These are phyloP conservation scores for Melieria crassipennis DNA, from an alignment of 2,888 invertebrate genomes.

Conservation along the genomic window DNA sequence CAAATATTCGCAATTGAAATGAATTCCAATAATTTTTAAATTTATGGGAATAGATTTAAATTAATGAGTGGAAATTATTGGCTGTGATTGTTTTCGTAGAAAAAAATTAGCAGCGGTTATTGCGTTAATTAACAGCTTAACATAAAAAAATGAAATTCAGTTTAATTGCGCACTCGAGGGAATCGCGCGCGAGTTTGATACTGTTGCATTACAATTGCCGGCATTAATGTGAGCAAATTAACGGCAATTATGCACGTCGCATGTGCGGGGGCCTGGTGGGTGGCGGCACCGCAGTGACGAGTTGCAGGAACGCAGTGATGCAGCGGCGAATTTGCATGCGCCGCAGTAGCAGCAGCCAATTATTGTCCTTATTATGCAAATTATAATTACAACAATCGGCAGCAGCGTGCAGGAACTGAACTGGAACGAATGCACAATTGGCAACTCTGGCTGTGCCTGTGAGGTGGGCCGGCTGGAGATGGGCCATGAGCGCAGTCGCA, in stretches of 20 bases:
- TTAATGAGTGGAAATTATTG: too few species aligned
- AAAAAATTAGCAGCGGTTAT: too few species aligned
- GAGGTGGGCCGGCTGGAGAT: not conserved
- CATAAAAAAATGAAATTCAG: too few species aligned
- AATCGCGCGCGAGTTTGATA: not conserved
- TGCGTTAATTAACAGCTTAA: too few species aligned
- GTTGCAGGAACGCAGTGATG: not conserved
- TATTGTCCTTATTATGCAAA: conserved; percentile 36
- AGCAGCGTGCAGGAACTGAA: conserved; percentile 9
- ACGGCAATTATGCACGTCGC: conserved; percentile 22
- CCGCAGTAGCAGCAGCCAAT: conserved; percentile 16
- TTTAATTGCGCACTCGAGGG: too few species aligned
- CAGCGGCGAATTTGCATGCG: not conserved
- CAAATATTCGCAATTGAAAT: too few species aligned
- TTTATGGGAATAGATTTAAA: too few species aligned
- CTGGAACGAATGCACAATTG: not conserved
- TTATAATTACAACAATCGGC: conserved; percentile 31
- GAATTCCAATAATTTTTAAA: too few species aligned
- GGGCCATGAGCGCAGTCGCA: too few species aligned
- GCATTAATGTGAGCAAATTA: conserved; percentile 28
- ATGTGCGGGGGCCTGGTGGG: not conserved
- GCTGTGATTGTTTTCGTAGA: too few species aligned
- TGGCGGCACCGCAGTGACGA: not conserved
- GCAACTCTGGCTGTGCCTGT: not conserved
- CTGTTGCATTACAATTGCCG: conserved; percentile 15